Conservation (phyloP, 2,888 invertebrate species). For the Ommatoiulus sabulosus region DNA sequence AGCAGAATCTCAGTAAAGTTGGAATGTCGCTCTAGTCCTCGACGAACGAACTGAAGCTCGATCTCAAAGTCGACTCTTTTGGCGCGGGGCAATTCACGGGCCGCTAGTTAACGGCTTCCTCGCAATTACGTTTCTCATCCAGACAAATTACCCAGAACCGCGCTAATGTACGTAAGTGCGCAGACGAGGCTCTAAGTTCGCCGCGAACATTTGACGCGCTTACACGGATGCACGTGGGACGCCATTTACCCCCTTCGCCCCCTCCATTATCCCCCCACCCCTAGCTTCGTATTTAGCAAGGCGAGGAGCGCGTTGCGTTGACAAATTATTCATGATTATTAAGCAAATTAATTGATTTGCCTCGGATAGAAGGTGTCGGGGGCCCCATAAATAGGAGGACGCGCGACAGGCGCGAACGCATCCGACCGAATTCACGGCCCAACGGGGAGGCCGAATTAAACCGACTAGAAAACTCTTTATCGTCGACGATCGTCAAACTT, state of each 20-base stretch:
- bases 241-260: slow-evolving; percentile 36
- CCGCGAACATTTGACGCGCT: slow-evolving; percentile 7
- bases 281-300: slow-evolving; percentile 27
- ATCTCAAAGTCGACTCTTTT: neutral
- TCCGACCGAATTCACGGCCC: slow-evolving; percentile 39
- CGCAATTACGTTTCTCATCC: slow-evolving; percentile 25
- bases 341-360: slow-evolving; percentile 54
- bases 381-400: slow-evolving; percentile 50
- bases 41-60: neutral
- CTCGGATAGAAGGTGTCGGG: slow-evolving; percentile 27
- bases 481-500: neutral
- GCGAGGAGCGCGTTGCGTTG: slow-evolving; percentile 17
- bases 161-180: slow-evolving; percentile 21
- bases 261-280: neutral
- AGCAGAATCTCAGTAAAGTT: too few species aligned
- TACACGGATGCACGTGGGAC: slow-evolving; percentile 20
- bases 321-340: slow-evolving; percentile 55
- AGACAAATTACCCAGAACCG: slow-evolving; percentile 36
- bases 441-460: slow-evolving; percentile 14
- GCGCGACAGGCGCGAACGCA: slow-evolving; percentile 28
- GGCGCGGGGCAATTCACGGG: neutral
- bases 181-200: neutral
- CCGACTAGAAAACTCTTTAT: slow-evolving; percentile 43
- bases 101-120: slow-evolving; percentile 17
- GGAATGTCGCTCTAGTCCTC: too few species aligned